Conservation (phyloP, 2,113 vertebrate genomes). For the Zingel zingel region DNA sequence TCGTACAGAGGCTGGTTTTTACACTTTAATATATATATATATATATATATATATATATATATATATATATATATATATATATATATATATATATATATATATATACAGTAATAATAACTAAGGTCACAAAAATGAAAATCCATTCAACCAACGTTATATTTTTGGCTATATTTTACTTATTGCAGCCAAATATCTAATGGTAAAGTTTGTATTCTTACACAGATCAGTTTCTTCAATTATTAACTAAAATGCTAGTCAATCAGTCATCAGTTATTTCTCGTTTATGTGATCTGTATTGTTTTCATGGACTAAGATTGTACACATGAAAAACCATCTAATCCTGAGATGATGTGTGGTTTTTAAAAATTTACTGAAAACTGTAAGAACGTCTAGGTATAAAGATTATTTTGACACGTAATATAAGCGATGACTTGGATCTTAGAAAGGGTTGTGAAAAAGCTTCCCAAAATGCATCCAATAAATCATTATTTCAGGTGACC, state of each 20-base stretch:
- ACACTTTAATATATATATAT: not conserved
- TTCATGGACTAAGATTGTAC: not conserved
- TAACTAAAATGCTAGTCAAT: not conserved
- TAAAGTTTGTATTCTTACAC: constrained; percentile 1
- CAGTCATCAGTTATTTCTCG: not conserved
- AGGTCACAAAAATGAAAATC: not conserved
- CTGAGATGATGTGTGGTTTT: not conserved
- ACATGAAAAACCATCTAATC: not conserved
- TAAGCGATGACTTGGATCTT: not conserved
- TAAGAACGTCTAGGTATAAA: not conserved
- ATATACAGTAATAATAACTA: not conserved
- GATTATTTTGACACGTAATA: no score
- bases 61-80: no score
- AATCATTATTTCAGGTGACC: not conserved
- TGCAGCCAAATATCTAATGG: not conserved
- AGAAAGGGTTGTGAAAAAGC: not conserved
- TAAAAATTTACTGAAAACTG: not conserved
- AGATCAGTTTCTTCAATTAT: not conserved
- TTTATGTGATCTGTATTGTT: not conserved
- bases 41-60: not conserved
- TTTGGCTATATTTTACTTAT: not conserved
- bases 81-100: no score
- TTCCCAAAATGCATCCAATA: not conserved
- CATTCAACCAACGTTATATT: not conserved
- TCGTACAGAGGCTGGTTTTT: not conserved